Evolutionary conservation across 2,113 vertebrate species (phyloP).

Genomic region (Peromyscus californicus): DNA sequence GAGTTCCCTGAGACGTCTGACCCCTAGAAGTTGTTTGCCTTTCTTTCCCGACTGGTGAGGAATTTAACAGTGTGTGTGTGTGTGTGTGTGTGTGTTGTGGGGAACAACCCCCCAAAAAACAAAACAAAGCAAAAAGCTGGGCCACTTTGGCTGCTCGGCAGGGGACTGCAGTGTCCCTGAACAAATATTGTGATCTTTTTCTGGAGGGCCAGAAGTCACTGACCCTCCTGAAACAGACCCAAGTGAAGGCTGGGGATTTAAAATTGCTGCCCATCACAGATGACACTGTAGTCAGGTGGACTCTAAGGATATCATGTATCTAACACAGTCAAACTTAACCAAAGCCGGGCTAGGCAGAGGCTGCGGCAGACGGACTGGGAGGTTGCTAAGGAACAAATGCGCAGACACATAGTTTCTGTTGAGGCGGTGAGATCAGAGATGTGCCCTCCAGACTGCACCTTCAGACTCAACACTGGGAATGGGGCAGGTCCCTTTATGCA

Average conservation of each 20-base stretch:
- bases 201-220: background rate
- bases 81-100: background rate
- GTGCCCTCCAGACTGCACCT: background rate
- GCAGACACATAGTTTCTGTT: background rate
- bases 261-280: slow-evolving; percentile 16
- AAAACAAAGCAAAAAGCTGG: background rate
- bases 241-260: background rate
- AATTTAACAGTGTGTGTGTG: background rate
- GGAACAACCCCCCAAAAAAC: background rate
- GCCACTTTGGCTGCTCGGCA: slow-evolving; percentile 15
- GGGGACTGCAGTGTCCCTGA: background rate
- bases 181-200: background rate
- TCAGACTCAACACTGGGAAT: background rate
- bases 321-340: background rate
- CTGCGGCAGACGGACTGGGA: background rate
- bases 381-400: background rate
- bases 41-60: slow-evolving; percentile 1
- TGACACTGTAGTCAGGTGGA: background rate
- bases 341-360: background rate
- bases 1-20: no score
- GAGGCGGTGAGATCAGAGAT: background rate
- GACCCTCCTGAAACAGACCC: background rate
- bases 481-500: background rate
- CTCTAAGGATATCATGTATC: background rate
- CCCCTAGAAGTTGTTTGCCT: background rate